Evolutionary conservation across 2,797 vertebrate genomes (phyloP), one percentile per base, ranked within the genome.

Genomic region (Orientallactaga sibirica): DNA sequence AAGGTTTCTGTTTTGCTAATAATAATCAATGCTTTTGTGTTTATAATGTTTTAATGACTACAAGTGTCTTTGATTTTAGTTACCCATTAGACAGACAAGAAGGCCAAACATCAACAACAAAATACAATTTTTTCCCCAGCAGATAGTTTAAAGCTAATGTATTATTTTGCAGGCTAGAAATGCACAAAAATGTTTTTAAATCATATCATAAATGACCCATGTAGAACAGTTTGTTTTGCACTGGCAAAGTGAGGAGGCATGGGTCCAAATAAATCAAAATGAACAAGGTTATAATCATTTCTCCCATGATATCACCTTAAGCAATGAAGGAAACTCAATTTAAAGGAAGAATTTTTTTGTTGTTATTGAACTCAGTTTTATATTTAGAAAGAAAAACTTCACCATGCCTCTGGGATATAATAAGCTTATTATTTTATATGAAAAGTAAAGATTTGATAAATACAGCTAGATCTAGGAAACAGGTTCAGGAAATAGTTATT

Each of bases 171-270:
- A 92, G 95, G 86, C 81, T 95, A 77, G 93, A 97, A 97, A 97
- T 97, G 77, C 55, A 97, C 55, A 96, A 97, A 96, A 90, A 20
- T 96, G 93, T 97, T 98, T 97, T 96, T 98, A 97, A 98, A 98
- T 98, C 96, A 97, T 96, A 96, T 96, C 92, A 96, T 97, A 98
- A 97, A 98, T 98, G 97, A 98, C 93, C 96, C 97, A 96, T 97
- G 95, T 95, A 96, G 89, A 94, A 93, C 88, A 97, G 97, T 96
- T 98, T 97, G 97, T 97, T 98, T 98, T 98, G 95, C 95, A 97
- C 97, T 98, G 98, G 89, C 61, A 96, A 96, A 85, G 96, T 97
- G 91, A 97, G 87, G 91, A 97, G 81, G 95, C 88, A 79, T 78
- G 67, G 84, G 92, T 93, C 91, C 95, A 98, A 98, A 98, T 97